Conservation (phyloP, 2,888 invertebrate species). For the Napeogenes inachia region DNA sequence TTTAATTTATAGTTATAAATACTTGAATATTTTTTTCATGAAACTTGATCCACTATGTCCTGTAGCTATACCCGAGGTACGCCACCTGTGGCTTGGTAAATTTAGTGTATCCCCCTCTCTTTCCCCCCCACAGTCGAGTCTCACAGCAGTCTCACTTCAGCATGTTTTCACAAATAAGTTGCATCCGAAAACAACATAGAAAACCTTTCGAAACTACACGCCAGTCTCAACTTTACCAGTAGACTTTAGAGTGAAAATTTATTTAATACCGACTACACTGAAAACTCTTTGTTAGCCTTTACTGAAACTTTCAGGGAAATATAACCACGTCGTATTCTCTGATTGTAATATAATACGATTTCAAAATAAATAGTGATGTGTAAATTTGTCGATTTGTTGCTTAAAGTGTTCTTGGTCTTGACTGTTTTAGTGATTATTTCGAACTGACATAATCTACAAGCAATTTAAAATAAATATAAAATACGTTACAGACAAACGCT, state of each 20-base stretch:
- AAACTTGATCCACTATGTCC: constrained; percentile 37
- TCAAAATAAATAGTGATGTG: constrained; percentile 63
- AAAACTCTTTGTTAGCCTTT: constrained; percentile 58
- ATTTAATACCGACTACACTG: constrained; percentile 34
- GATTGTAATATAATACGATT: constrained; percentile 74
- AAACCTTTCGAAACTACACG: constrained; percentile 46
- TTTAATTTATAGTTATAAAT: background rate
- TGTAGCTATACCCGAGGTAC: constrained; percentile 66
- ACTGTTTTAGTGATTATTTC: too few relatives aligned
- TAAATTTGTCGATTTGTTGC: constrained; percentile 10
- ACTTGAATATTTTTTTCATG: background rate
- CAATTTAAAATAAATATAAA: too few relatives aligned
- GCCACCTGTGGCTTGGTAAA: constrained; percentile 77
- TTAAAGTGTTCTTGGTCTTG: too few relatives aligned
- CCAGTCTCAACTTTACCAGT: constrained; percentile 34
- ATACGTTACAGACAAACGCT: too few relatives aligned
- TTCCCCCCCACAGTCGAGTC: constrained; percentile 39
- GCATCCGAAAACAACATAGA: constrained; percentile 76
- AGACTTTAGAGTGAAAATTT: constrained; percentile 26
- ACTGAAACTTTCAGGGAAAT: constrained; percentile 66
- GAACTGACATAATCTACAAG: too few relatives aligned
- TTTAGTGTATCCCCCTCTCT: constrained; percentile 65
- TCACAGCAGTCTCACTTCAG: constrained; percentile 49
- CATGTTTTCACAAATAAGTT: constrained; percentile 77
- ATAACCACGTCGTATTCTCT: constrained; percentile 61